Evolutionary conservation across 2,888 invertebrate species (phyloP).

Genomic region (Ophraella communa): DNA sequence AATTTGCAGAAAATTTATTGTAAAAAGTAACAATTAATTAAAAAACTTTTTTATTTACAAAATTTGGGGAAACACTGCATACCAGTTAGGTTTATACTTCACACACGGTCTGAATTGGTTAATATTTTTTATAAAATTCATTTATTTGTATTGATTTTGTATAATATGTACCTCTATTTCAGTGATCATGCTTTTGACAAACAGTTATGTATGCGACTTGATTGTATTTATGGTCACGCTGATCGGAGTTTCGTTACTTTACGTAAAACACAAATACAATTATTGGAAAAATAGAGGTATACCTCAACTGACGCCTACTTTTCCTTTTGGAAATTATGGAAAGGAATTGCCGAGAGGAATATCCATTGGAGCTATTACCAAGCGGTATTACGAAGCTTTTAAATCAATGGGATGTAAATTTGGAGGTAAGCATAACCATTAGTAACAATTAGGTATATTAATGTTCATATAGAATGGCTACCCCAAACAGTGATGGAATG

Average conservation of each 20-base stretch:
- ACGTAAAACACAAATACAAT: constrained; percentile 6
- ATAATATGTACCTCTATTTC: not conserved
- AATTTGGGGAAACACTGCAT: too few relatives aligned
- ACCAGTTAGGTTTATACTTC: too few relatives aligned
- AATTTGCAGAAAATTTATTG: too few relatives aligned
- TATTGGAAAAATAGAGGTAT: constrained; percentile 24
- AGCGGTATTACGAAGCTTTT: constrained; percentile 18
- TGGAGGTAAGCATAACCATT: constrained; percentile 28
- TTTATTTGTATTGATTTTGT: too few relatives aligned
- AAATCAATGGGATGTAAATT: constrained; percentile 17
- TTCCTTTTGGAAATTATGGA: constrained; percentile 16
- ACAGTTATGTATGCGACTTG: not conserved
- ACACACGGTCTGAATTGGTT: too few relatives aligned
- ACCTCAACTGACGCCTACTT: constrained; percentile 11
- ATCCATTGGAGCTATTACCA: constrained; percentile 11
- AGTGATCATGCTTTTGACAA: not conserved
- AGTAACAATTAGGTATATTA: too few relatives aligned
- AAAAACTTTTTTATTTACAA: too few relatives aligned
- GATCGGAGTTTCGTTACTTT: not conserved
- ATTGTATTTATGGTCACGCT: not conserved
- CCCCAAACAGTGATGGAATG: not conserved
- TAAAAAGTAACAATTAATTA: too few relatives aligned
- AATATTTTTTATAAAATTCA: too few relatives aligned
- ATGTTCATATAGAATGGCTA: too few relatives aligned
- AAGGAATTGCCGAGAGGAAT: constrained; percentile 21